Evolutionary conservation across 2,113 vertebrate genomes (phyloP), one percentile per base, ranked within the genome.

Genomic region (Antennarius striatus): DNA sequence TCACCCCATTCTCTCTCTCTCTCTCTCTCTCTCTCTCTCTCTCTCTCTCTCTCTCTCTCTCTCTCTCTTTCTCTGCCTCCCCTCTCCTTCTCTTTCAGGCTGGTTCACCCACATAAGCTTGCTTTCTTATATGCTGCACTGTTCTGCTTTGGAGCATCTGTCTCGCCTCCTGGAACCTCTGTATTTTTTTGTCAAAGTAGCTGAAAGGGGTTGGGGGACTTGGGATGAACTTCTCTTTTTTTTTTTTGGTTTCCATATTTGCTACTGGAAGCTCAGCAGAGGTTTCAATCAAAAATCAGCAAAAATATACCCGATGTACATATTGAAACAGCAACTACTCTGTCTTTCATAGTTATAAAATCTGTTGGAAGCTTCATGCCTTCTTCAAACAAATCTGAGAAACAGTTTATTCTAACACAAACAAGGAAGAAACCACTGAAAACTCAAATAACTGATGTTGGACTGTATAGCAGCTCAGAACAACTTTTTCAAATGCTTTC

Each of bases 141-240:
- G 80, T 63, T 85, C 75, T 85, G 63, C 86, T 85, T 83, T 88
- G 63, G 75, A 83, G 83, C 82, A 81, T 81, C 80, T 73, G 53
- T 77, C 73, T 87, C 40, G 45, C 71, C 85, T 86, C 66, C 74
- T 80, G 75, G 83, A 88, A 78, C 72, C 68, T 75, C 68, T 46
- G 79, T 66, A 58, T 84, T 82, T 81, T 82, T 81, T 83, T 89
- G 84, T 87, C 79, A 87, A 71, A 83, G 78, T 64, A 81, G 85
- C 81, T 81, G 62, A 85, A 59, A 75, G 68, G 74, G 77, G 76
- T 75, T 86, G 63, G 74, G 83, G 75, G 82, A 84, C 76, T 88
- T 84, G 68, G 65, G 77, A 77, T 73, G 63, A 84, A 81, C 76
- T 73, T 83, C 56, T 85, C 51, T 76, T 47, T 73, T 22, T 22